phyloP scores from a whole-genome alignment of 2,797 vertebrate genomes.

The Sebastes variabilis region DNA sequence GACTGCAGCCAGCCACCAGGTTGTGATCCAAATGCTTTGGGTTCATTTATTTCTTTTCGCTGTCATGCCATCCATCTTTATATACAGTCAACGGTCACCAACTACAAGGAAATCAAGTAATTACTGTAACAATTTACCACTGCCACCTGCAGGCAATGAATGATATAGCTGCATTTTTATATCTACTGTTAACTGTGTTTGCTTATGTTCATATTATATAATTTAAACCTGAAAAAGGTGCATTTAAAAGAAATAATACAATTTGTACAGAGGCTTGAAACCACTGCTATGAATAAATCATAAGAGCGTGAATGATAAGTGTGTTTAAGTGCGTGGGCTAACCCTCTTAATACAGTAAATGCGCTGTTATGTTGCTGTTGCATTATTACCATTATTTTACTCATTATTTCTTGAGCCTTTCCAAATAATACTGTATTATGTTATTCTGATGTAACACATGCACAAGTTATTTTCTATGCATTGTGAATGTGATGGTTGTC shows the following conservation, averaged over 20 bases:
- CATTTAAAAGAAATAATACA: not conserved
- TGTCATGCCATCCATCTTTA: too few species aligned
- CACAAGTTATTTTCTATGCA: not conserved
- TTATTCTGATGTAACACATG: not conserved
- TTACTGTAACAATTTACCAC: not conserved
- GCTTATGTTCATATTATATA: not conserved
- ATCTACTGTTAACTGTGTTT: not conserved
- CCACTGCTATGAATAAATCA: not conserved
- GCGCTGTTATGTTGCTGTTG: not conserved
- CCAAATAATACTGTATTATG: not conserved
- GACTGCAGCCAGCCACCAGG: too few species aligned
- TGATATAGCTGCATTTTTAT: not conserved
- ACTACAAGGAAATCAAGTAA: not conserved
- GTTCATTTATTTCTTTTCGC: too few species aligned
- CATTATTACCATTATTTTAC: not conserved
- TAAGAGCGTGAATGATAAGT: not conserved
- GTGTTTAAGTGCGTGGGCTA: not conserved
- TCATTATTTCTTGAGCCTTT: not conserved
- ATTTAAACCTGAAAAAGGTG: not conserved
- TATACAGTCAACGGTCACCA: not conserved
- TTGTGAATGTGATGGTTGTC: not conserved
- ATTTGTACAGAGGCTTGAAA: not conserved
- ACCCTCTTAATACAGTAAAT: not conserved
- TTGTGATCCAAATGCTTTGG: too few species aligned
- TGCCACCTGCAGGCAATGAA: not conserved